Base-by-base conservation (phyloP, 2,888 invertebrate genomes). In the Lomographa bimaculata region DNA sequence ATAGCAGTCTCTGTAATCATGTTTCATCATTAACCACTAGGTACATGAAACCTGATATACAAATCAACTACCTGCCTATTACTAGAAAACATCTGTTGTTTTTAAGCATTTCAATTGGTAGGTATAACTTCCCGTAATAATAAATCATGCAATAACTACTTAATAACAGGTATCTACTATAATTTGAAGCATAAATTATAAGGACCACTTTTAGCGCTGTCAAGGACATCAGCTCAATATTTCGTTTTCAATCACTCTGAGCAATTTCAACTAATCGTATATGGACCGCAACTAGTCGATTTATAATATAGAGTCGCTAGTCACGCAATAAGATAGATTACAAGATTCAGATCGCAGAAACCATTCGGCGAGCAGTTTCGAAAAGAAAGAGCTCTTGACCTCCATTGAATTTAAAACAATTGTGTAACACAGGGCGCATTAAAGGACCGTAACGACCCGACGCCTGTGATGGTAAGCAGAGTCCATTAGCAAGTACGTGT, bases 1-100 rank as follows among this genome's bases (percentile, higher is more conserved):
- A 96, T 96, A 0, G 95, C 96, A 18, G 96, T 96, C 90, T 96
- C 96, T 94, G 70, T 18, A 78, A 78, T 34, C 7, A n/a, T n/a
- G n/a, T n/a, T n/a, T n/a, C n/a, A n/a, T n/a, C n/a, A n/a, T n/a
- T n/a, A n/a, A n/a, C n/a, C n/a, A n/a, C n/a, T n/a, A n/a, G n/a
- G n/a, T n/a, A n/a, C n/a, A n/a, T n/a, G n/a, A n/a, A n/a, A n/a
- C n/a, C n/a, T n/a, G n/a, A n/a, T n/a, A n/a, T n/a, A n/a, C n/a
- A n/a, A n/a, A n/a, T n/a, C n/a, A n/a, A n/a, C n/a, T n/a, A n/a
- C n/a, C n/a, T n/a, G n/a, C n/a, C n/a, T n/a, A n/a, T n/a, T n/a
- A n/a, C n/a, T n/a, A n/a, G n/a, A n/a, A n/a, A n/a, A n/a, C n/a
- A n/a, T n/a, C n/a, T n/a, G n/a, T n/a, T n/a, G n/a, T n/a, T n/a